Base-by-base conservation (phyloP, 2,797 vertebrate genomes). In the Hipposideros larvatus region DNA sequence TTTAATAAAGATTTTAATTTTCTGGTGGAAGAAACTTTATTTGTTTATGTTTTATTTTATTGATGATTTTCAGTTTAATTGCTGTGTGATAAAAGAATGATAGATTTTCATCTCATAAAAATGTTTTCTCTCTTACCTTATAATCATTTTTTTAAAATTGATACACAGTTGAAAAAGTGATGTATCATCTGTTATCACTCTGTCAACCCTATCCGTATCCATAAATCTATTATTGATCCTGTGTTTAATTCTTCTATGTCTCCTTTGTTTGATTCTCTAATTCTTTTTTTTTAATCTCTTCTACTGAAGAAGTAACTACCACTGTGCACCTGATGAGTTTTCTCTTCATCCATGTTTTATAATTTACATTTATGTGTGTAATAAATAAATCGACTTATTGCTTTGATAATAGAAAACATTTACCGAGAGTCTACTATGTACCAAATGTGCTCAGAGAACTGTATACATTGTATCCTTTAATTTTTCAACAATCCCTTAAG, bases 1-100 rank as follows among this genome's bases (percentile, higher is more conserved):
- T 74, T 66, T 26, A 79, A 95, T 73, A 51, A 80, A 87, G 89
- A n/a, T 0, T 79, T 93, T 41, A 68, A 90, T 86, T 90, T 92
- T 46, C 68, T 78, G 0, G 4, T 57, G 18, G 28, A 86, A 51
- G 48, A 8, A 26, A 7, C 3, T 77, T 84, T 41, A 51, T 11
- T 71, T 43, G 59, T 65, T 89, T 66, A 53, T 55, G 14, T 92
- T 82, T 61, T 61, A 79, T 82, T 61, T 92, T 90, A 66, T 51
- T 87, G 48, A 92, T 82, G 48, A 53, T 77, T 92, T 86, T 31
- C 16, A 70, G 11, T 86, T 86, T 79, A n/a, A 84, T 61, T 51
- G n/a, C 24, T 94, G 31, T 87, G 34, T 92, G 37, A 66, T 71
- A 18, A 89, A 18, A 59, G 37, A 63, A 37, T 34, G 51, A 78